Conservation (phyloP, 1,140 invertebrate species). For the Dendroctonus ponderosae region DNA sequence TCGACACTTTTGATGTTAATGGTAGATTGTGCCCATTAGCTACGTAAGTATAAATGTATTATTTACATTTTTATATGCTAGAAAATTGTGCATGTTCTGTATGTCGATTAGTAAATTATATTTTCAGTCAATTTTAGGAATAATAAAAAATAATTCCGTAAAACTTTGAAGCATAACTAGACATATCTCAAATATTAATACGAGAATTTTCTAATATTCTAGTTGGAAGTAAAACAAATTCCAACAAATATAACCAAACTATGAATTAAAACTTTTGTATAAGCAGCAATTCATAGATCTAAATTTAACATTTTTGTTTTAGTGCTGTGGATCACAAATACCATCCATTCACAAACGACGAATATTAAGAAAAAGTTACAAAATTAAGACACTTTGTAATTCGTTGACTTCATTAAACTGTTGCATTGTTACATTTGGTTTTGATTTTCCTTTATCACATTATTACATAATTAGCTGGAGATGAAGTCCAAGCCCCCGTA, state of each 20-base stretch:
- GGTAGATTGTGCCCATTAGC: conserved; percentile 41
- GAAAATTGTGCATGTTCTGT: not conserved
- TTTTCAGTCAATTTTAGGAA: conserved; percentile 24
- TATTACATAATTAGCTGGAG: no score
- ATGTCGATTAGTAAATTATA: not conserved
- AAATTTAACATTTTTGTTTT: conserved; percentile 21
- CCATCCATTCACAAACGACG: conserved; percentile 45
- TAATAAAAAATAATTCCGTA: no score
- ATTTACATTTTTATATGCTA: not conserved
- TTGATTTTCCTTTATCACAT: no score
- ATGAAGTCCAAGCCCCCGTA: no score
- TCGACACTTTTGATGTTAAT: conserved; percentile 52
- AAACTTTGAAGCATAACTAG: no score
- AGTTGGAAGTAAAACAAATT: no score
- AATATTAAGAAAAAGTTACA: conserved; percentile 50
- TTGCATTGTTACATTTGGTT: no score
- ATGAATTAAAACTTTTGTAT: no score
- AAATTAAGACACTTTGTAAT: not conserved
- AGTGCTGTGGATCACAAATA: conserved; percentile 41
- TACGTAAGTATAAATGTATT: conserved; percentile 33
- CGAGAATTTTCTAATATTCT: no score
- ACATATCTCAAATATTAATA: no score
- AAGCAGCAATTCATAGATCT: no score
- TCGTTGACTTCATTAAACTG: not conserved
- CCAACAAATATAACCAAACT: no score